phyloP scores from a whole-genome alignment of 1,140 invertebrate species.

The Aphaenogaster ashmeadi region DNA sequence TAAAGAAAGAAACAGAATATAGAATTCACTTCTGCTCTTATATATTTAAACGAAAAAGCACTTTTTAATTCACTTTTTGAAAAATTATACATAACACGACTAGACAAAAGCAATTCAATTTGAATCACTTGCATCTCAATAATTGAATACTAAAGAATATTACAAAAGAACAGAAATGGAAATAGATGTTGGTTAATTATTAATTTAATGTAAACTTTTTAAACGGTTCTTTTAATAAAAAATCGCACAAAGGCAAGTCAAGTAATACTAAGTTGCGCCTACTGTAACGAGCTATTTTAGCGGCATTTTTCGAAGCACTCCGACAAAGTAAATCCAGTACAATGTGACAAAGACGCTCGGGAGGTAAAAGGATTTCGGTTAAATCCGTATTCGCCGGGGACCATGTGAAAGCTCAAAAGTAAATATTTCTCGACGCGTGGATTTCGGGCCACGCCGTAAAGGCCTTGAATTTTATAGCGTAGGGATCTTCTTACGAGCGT shows the following conservation, averaged over 20 bases:
- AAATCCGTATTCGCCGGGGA: constrained; percentile 68
- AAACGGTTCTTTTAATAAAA: neutral
- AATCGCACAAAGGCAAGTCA: neutral
- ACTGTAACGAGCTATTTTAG: constrained; percentile 45
- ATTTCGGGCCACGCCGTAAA: constrained; percentile 55
- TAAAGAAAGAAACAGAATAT: neutral
- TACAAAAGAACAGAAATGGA: neutral
- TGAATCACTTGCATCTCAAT: neutral
- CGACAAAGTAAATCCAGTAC: constrained; percentile 64
- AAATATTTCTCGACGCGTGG: constrained; percentile 71
- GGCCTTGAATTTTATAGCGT: constrained; percentile 42
- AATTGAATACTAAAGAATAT: constrained; percentile 10
- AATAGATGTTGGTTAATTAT: neutral
- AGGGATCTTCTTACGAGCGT: constrained; percentile 43
- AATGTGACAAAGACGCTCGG: constrained; percentile 61
- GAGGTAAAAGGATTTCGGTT: constrained; percentile 70
- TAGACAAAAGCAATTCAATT: neutral
- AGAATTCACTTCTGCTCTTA: neutral
- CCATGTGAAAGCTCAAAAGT: constrained; percentile 63
- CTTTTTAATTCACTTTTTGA: neutral
- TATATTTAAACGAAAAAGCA: neutral
- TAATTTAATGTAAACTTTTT: neutral
- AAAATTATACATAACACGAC: neutral
- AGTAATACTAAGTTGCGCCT: constrained; percentile 1
- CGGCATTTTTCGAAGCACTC: constrained; percentile 47